Base-by-base conservation (phyloP, 2,888 invertebrate species). In the Tetragonula carbonaria region DNA sequence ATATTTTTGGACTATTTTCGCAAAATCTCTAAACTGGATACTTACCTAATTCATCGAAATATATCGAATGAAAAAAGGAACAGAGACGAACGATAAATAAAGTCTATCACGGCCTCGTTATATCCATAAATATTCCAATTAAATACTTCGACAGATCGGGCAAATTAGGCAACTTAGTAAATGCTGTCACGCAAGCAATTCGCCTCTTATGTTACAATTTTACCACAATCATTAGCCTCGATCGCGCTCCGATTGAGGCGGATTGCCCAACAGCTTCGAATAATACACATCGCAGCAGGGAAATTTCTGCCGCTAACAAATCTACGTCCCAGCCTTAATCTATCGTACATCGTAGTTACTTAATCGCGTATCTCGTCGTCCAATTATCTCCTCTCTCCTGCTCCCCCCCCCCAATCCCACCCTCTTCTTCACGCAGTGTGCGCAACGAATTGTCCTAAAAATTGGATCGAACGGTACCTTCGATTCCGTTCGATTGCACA, bases 381-480 rank as follows among this genome's bases (percentile, higher is more conserved):
- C 57, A 70, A 80, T 80, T 65, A 57, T 68, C 62, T 2, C 33
- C 45, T 16, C 62, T 8, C 55, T 16, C n/a, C 23, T 3, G 4
- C 18, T 8, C 2, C 2, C 8, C 33, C 28, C n/a, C 68, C 4
- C 55, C 16, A 23, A 23, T 0, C 18, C 33, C 4, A 8, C 23
- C 16, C 4, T 1, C 45, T 45, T 45, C 8, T 45, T 45, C 45
- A 8, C 51, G 2, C 14, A 28, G n/a, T n/a, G 28, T 8, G 53
- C 67, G 21, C 33, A 16, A 80, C 55, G n/a, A 71, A 82, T 66
- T 65, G 23, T 65, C 81, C 63, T 57, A 76, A 75, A 83, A 83
- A 81, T 81, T 38, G n/a, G 72, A 68, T 83, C 75, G 67, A 81
- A 81, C 82, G 82, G 82, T 83, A 83, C 82, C 71, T 63, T 59